phyloP scores from a whole-genome alignment of 2,797 vertebrate genomes.

The Eulemur mongoz region DNA sequence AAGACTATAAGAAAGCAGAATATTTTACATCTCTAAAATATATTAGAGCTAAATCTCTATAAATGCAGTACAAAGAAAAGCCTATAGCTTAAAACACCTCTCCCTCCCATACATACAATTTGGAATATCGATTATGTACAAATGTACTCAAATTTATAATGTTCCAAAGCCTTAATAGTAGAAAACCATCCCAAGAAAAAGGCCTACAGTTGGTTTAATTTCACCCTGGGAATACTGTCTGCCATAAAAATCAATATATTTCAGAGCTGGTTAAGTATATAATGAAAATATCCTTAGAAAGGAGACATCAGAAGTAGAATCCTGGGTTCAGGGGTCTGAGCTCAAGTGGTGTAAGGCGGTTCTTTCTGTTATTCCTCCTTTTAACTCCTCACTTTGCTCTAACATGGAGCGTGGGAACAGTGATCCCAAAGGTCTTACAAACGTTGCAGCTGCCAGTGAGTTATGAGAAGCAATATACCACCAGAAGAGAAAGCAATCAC shows the following conservation, averaged over 20 bases:
- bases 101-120: conserved; percentile 41
- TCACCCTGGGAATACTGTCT: conserved; percentile 71
- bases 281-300: neutral
- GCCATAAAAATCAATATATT: conserved; percentile 59
- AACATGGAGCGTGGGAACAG: conserved; percentile 36
- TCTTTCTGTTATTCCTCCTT: neutral
- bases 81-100: conserved; percentile 75
- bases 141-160: conserved; percentile 76
- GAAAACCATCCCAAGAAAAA: conserved; percentile 60
- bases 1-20: conserved; percentile 85
- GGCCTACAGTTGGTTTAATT: conserved; percentile 60
- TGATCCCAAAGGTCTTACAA: conserved; percentile 73
- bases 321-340: neutral
- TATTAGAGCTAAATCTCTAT: conserved; percentile 83
- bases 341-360: conserved; percentile 15
- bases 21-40: conserved; percentile 88
- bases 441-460: conserved; percentile 66
- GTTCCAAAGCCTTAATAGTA: conserved; percentile 72
- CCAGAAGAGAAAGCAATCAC: conserved; percentile 19
- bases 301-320: conserved; percentile 6
- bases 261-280: conserved; percentile 66
- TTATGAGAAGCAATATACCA: conserved; percentile 53
- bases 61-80: conserved; percentile 83
- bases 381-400: neutral
- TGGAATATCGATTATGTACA: conserved; percentile 78